Base-by-base conservation (phyloP, 1,140 invertebrate species). In the Hyles vespertilio region DNA sequence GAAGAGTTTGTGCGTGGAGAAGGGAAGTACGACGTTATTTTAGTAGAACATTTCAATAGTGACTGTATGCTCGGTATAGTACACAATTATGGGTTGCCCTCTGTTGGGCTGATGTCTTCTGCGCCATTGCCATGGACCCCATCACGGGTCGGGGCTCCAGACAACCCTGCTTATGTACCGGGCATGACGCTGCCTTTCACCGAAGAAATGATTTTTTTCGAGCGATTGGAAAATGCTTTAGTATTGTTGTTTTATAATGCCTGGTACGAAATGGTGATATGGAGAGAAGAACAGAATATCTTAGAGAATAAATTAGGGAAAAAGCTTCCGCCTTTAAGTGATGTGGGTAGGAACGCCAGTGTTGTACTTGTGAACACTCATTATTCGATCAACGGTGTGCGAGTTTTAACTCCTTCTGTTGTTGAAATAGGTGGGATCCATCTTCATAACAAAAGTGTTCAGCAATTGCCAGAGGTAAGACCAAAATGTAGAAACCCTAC, bases 21-120 rank as follows among this genome's bases (percentile, higher is more conserved):
- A 61, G 60, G 89, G 33, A 89, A 87, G 45, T 94, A 92, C 63
- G 93, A 95, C 73, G 53, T 95, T 0, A 89, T 95, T 34, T 67
- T 95, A 3, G 84, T 90, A 3, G 93, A 94, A 68, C 86, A 89
- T 52, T 94, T 94, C 67, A 93, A 93, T 44, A 91, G 89, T 5
- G 91, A 94, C 53, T 94, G 93, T 60, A 91, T 92, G 70, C 72
- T 93, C 50, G 91, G 89, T 3, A 83, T 94, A 6, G 85, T 89
- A 36, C 77, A 92, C 58, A 89, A 91, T 61, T 91, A 92, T 33
- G 86, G 92, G 55, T 88, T 90, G 2, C 93, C 93, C 0, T 86
- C 92, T 3, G 90, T 95, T 2, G 83, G 86, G 0, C 51, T 91
- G n/a, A 87, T 87, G 67, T 91, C 92, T 3, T 89, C 87, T 46